Conservation (phyloP, 2,888 invertebrate genomes). For the Merodon equestris region DNA sequence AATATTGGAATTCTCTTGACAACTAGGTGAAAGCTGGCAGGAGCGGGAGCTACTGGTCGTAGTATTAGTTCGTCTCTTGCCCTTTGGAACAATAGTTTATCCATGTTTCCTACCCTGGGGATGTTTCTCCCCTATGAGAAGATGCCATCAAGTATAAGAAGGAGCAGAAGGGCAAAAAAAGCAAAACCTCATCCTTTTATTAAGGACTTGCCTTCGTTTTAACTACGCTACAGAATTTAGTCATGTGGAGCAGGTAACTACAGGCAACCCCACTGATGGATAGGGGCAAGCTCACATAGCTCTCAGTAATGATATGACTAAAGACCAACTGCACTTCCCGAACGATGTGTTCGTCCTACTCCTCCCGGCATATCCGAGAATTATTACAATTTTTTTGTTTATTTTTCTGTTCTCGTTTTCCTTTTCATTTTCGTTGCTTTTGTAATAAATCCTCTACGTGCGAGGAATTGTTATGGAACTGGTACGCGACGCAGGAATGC, state of each 20-base stretch:
- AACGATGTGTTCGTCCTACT: no score
- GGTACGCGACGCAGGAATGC: background rate
- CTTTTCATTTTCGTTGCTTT: background rate
- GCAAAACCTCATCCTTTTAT: background rate
- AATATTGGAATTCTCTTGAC: slow-evolving; percentile 43
- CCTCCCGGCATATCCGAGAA: background rate
- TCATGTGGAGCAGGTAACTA: slow-evolving; percentile 2
- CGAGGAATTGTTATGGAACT: background rate
- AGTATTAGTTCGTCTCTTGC: slow-evolving; percentile 8
- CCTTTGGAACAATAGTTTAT: slow-evolving; percentile 1
- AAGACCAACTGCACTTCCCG: no score
- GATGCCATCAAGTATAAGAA: no score
- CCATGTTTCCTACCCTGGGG: slow-evolving; percentile 1
- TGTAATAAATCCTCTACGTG: background rate
- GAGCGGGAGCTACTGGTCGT: no score
- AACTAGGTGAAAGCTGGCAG: background rate
- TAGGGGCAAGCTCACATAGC: no score
- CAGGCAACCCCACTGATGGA: no score
- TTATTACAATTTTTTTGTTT: background rate
- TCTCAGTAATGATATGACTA: no score
- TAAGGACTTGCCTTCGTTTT: background rate
- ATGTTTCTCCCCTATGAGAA: background rate
- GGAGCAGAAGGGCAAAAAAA: no score
- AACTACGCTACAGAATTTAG: background rate
- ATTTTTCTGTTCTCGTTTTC: no score